phyloP scores from a whole-genome alignment of 2,888 invertebrate species.

The Spisula subtruncata region DNA sequence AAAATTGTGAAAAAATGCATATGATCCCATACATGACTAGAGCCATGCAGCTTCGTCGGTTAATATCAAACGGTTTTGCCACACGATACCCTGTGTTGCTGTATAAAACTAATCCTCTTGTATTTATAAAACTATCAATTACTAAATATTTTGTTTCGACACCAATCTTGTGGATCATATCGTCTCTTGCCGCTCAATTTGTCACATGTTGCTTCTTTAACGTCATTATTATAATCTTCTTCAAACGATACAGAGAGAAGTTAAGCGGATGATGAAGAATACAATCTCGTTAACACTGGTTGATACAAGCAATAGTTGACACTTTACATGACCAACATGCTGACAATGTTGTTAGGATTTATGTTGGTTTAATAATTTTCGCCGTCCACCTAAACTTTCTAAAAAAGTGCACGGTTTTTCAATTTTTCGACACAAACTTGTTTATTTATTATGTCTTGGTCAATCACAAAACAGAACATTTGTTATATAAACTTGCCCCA shows the following conservation, averaged over 20 bases:
- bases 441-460: too few relatives aligned
- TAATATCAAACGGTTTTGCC: slow-evolving; percentile 33
- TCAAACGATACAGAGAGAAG: not conserved
- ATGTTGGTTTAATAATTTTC: not conserved
- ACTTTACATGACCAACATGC: slow-evolving; percentile 32
- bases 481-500: too few relatives aligned
- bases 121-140: slow-evolving; percentile 53
- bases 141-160: slow-evolving; percentile 55
- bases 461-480: too few relatives aligned
- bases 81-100: slow-evolving; percentile 39
- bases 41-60: slow-evolving; percentile 33
- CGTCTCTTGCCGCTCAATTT: slow-evolving; percentile 50
- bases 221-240: slow-evolving; percentile 46
- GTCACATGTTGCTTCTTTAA: slow-evolving; percentile 51
- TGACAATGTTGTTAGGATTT: slow-evolving; percentile 28
- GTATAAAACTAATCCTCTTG: slow-evolving; percentile 37
- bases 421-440: too few relatives aligned
- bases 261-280: slow-evolving; percentile 16
- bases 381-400: too few relatives aligned
- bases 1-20: not conserved
- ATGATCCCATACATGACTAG: slow-evolving; percentile 35
- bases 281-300: slow-evolving; percentile 61
- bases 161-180: slow-evolving; percentile 43
- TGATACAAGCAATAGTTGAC: slow-evolving; percentile 48
- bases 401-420: too few relatives aligned